phyloP scores from a whole-genome alignment of 1,140 invertebrate genomes.

The Drosophila ogumai region DNA sequence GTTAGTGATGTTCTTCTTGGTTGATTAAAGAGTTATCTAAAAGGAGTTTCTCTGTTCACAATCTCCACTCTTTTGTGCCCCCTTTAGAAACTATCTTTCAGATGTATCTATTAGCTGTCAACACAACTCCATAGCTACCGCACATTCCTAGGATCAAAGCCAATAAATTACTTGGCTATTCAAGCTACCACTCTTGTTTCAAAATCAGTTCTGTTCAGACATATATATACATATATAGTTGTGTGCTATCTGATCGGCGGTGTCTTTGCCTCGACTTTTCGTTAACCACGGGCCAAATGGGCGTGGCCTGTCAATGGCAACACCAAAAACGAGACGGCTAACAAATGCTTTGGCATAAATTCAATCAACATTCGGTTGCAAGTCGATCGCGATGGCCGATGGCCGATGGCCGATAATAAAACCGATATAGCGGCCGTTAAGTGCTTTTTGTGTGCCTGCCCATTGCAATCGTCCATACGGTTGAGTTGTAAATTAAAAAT shows the following conservation, averaged over 20 bases:
- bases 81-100: constrained; percentile 21
- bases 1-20: not conserved
- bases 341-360: constrained; percentile 77
- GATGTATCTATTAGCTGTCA: constrained; percentile 44
- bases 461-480: constrained; percentile 53
- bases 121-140: constrained; percentile 29
- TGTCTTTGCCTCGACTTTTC: constrained; percentile 27
- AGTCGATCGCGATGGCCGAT: constrained; percentile 57
- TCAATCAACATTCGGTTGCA: constrained; percentile 78
- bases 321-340: constrained; percentile 38
- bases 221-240: not conserved
- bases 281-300: constrained; percentile 52
- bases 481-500: constrained; percentile 80
- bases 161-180: constrained; percentile 45
- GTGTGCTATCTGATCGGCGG: constrained; percentile 40
- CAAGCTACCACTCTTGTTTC: constrained; percentile 34
- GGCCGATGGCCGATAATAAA: constrained; percentile 74
- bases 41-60: not conserved
- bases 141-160: constrained; percentile 49
- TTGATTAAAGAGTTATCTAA: not conserved
- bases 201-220: constrained; percentile 42
- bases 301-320: constrained; percentile 56
- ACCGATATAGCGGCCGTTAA: constrained; percentile 78
- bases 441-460: constrained; percentile 55
- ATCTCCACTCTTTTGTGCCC: not conserved